A percentile compares a stretch with the other conserved stretches of the same genome.
These are phyloP conservation scores for Tiliqua scincoides DNA, from an alignment of 2,113 vertebrate species.

Conservation along the genomic window DNA sequence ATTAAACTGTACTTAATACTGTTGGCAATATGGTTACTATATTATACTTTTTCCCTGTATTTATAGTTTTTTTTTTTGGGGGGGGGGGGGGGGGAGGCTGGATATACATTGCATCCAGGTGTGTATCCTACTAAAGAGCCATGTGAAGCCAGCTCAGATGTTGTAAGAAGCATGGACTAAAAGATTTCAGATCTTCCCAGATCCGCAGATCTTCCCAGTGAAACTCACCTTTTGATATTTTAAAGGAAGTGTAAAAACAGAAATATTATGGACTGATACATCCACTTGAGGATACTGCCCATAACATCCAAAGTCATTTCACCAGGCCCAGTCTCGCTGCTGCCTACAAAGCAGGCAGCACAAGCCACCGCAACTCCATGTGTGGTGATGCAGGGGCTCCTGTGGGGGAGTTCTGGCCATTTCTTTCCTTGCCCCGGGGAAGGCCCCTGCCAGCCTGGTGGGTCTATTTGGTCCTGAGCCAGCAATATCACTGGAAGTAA, in stretches of 20 bases:
- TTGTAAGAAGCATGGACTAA: neutral
- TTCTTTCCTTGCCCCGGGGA: too few species aligned
- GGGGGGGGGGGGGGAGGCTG: too few species aligned
- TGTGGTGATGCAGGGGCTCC: too few species aligned
- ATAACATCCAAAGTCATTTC: neutral
- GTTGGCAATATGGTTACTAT: neutral
- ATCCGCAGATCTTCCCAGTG: neutral
- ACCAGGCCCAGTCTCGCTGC: neutral
- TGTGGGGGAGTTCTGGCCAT: too few species aligned
- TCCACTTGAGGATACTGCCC: too few species aligned
- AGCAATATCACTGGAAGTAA: too few species aligned
- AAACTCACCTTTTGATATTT: neutral
- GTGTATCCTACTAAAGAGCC: neutral
- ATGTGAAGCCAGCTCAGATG: neutral
- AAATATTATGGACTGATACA: neutral
- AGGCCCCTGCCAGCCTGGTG: too few species aligned
- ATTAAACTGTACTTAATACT: neutral
- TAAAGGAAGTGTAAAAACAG: neutral
- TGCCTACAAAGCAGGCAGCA: neutral
- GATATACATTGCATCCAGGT: neutral
- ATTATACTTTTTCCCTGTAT: neutral
- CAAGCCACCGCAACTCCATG: too few species aligned
- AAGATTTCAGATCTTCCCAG: neutral
- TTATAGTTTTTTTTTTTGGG: neutral
- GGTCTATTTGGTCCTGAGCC: too few species aligned